Percentiles rank a stretch among this genome's conserved stretches.
Conservation (phyloP, 2,797 vertebrate genomes). For the Catostomus latipinnis region DNA sequence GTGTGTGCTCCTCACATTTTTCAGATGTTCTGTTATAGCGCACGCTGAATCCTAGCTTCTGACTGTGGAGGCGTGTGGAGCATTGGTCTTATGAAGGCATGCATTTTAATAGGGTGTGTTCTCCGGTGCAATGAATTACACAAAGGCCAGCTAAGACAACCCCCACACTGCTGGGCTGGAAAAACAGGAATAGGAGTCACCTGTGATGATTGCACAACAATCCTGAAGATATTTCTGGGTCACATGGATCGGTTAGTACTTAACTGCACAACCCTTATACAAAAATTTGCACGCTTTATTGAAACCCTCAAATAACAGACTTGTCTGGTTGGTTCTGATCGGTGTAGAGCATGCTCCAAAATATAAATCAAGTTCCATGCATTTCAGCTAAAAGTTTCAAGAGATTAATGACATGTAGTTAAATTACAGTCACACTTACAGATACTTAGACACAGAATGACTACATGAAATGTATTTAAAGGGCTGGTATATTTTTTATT, state of each 20-base stretch:
- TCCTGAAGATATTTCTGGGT: constrained; percentile 65
- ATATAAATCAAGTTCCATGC: constrained; percentile 7
- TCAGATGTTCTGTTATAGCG: constrained; percentile 7
- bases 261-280: background rate
- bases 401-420: background rate
- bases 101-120: constrained; percentile 53
- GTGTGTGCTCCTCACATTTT: constrained; percentile 19
- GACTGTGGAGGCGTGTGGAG: constrained; percentile 28
- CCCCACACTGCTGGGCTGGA: constrained; percentile 76
- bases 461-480: too few species aligned
- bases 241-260: constrained; percentile 59
- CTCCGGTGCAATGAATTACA: constrained; percentile 52
- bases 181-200: constrained; percentile 82
- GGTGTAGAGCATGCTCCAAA: constrained; percentile 1
- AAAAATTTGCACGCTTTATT: background rate
- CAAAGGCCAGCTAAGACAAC: constrained; percentile 76
- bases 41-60: constrained; percentile 1
- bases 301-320: constrained; percentile 1
- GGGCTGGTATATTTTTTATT: too few species aligned
- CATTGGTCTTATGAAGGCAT: constrained; percentile 35
- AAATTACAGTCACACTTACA: too few species aligned
- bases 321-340: background rate
- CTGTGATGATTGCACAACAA: constrained; percentile 74
- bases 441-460: too few species aligned
- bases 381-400: background rate